These are phyloP conservation scores for Acipenser ruthenus DNA, from an alignment of 2,797 vertebrate species.

Conservation along the genomic window DNA sequence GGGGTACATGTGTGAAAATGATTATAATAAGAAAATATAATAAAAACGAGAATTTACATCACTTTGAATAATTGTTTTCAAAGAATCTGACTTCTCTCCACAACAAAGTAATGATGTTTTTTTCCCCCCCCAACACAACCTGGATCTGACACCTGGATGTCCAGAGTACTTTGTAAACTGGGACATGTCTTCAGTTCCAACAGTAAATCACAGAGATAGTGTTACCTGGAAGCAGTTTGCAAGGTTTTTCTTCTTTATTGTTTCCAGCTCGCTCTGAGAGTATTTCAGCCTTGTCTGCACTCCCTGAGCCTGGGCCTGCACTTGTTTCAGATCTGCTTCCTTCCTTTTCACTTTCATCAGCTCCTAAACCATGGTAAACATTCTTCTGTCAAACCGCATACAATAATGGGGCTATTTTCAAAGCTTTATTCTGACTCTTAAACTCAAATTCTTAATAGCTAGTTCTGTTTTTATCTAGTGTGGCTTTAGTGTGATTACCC, in stretches of 20 bases:
- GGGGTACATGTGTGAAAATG: no score
- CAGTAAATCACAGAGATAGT: not conserved
- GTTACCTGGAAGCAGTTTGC: constrained; percentile 58
- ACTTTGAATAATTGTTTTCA: no score
- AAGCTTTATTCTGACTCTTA: not conserved
- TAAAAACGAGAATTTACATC: no score
- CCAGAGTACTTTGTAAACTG: no score
- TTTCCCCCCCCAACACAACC: no score
- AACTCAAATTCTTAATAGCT: not conserved
- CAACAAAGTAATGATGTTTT: no score
- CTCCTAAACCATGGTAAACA: constrained; percentile 42
- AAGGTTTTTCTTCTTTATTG: constrained; percentile 66
- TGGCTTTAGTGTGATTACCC: not conserved
- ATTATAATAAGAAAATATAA: no score
- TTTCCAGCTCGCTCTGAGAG: constrained; percentile 73
- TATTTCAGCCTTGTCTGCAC: constrained; percentile 80
- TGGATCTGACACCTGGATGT: no score
- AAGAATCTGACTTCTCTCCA: no score
- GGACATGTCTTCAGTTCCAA: no score
- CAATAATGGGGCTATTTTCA: no score
- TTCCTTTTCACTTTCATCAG: constrained; percentile 74
- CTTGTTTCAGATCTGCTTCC: constrained; percentile 75
- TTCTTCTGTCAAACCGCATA: no score
- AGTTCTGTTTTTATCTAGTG: not conserved
- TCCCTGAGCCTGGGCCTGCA: constrained; percentile 66